These are phyloP conservation scores for Megamerina dolium DNA, from an alignment of 2,888 invertebrate genomes.

Conservation along the genomic window DNA sequence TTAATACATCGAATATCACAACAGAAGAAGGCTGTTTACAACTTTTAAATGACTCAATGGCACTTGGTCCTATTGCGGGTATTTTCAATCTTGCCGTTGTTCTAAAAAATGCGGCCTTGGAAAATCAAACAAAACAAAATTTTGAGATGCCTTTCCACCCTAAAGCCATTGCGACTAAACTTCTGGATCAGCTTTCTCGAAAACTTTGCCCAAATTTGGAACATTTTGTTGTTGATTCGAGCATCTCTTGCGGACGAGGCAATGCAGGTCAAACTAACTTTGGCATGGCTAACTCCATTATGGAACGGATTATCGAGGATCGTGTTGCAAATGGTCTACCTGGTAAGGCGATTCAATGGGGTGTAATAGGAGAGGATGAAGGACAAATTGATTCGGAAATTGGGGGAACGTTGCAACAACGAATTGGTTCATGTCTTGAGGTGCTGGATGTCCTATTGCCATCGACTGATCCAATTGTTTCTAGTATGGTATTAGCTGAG, in stretches of 20 bases:
- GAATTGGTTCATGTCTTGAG: conserved; percentile 73
- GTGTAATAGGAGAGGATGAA: conserved; percentile 81
- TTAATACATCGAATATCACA: conserved; percentile 68
- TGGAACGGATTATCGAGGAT: conserved; percentile 57
- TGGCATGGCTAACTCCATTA: conserved; percentile 21
- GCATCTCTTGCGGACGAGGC: conserved; percentile 85
- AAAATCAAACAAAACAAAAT: conserved; percentile 66
- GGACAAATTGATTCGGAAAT: conserved; percentile 64
- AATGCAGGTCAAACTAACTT: conserved; percentile 74
- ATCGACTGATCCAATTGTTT: conserved; percentile 63
- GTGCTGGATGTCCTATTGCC: conserved; percentile 69
- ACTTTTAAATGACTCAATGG: conserved; percentile 60
- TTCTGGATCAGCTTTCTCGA: conserved; percentile 66
- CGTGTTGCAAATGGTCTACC: conserved; percentile 65
- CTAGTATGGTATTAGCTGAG: conserved; percentile 83
- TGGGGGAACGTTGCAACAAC: conserved; percentile 79
- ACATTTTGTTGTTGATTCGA: conserved; percentile 86
- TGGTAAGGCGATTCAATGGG: conserved; percentile 85
- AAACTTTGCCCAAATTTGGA: conserved; percentile 54
- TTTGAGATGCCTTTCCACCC: conserved; percentile 66
- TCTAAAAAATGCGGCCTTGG: conserved; percentile 67
- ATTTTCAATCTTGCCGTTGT: conserved; percentile 87
- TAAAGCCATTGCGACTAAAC: conserved; percentile 74
- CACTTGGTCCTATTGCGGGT: conserved; percentile 68
- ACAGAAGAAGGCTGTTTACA: conserved; percentile 62